Conservation (phyloP, 2,888 invertebrate genomes). For the Drosophila pseudotalamancana region DNA sequence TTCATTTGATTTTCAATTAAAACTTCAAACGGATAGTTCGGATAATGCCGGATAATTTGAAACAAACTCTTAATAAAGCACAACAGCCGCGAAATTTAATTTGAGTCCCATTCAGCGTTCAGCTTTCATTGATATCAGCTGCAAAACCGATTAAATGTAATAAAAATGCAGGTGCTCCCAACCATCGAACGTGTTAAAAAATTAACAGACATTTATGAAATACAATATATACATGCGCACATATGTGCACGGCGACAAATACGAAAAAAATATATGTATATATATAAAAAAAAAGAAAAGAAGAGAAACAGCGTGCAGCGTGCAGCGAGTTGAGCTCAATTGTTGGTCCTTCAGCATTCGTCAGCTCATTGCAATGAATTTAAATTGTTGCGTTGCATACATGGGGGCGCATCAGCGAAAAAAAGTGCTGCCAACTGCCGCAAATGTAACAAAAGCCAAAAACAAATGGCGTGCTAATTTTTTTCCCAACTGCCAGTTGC, state of each 20-base stretch:
- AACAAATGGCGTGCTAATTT: constrained; percentile 74
- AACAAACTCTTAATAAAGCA: constrained; percentile 3
- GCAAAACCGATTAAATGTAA: constrained; percentile 44
- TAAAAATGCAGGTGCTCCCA: constrained; percentile 17
- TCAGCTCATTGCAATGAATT: constrained; percentile 76
- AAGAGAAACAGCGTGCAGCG: constrained; percentile 4
- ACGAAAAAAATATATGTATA: not conserved
- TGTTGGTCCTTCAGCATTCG: constrained; percentile 45
- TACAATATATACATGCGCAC: not conserved
- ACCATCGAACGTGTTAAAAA: constrained; percentile 45
- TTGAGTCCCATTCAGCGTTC: constrained; percentile 26
- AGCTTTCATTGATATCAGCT: constrained; percentile 33
- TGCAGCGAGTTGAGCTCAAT: constrained; percentile 18
- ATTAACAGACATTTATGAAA: constrained; percentile 68
- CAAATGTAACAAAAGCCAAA: constrained; percentile 63
- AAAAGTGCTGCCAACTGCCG: constrained; percentile 18
- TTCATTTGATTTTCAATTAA: too few species aligned
- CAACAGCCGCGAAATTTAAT: constrained; percentile 19
- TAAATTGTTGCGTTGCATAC: constrained; percentile 77
- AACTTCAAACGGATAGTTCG: too few species aligned
- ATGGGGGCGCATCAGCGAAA: constrained; percentile 52
- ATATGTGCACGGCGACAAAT: not conserved
- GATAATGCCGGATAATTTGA: not conserved
- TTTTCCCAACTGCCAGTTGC: constrained; percentile 40
- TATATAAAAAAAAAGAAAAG: constrained; percentile 3